phyloP scores from a whole-genome alignment of 2,888 invertebrate genomes.

The Pantelozetes paolii region DNA sequence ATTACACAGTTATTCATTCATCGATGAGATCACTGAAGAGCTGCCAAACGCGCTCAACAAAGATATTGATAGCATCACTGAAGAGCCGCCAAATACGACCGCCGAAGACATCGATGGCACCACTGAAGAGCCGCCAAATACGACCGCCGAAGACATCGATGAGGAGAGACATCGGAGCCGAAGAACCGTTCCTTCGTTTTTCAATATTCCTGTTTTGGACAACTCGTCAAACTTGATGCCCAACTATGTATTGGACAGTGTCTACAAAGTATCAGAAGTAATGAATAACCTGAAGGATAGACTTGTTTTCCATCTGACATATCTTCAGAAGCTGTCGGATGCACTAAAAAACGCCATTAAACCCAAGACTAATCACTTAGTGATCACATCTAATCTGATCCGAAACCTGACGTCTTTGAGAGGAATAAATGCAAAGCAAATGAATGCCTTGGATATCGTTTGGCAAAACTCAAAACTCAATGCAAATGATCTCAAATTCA shows the following conservation, averaged over 20 bases:
- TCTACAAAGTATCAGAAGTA: conserved; percentile 27
- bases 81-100: too few species aligned
- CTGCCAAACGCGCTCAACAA: too few species aligned
- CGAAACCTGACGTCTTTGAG: background rate
- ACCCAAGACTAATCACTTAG: background rate
- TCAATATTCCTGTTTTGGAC: conserved; percentile 31
- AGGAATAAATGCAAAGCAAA: background rate
- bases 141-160: too few species aligned
- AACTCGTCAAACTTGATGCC: conserved; percentile 38
- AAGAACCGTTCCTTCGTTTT: conserved; percentile 28
- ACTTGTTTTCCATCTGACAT: conserved; percentile 3
- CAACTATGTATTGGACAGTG: conserved; percentile 41
- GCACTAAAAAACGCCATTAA: conserved; percentile 3
- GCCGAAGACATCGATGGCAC: background rate
- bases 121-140: background rate
- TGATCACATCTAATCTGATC: background rate
- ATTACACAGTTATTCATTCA: background rate
- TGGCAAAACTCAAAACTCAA: conserved; percentile 43
- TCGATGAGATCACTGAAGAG: too few species aligned
- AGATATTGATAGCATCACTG: too few species aligned
- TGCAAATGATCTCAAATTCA: conserved; percentile 39
- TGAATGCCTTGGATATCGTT: conserved; percentile 16
- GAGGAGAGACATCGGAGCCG: background rate
- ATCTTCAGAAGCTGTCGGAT: conserved; percentile 15
- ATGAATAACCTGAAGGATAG: conserved; percentile 43